These are phyloP conservation scores for Monomorium pharaonis DNA, from an alignment of 1,140 invertebrate species.

Conservation along the genomic window DNA sequence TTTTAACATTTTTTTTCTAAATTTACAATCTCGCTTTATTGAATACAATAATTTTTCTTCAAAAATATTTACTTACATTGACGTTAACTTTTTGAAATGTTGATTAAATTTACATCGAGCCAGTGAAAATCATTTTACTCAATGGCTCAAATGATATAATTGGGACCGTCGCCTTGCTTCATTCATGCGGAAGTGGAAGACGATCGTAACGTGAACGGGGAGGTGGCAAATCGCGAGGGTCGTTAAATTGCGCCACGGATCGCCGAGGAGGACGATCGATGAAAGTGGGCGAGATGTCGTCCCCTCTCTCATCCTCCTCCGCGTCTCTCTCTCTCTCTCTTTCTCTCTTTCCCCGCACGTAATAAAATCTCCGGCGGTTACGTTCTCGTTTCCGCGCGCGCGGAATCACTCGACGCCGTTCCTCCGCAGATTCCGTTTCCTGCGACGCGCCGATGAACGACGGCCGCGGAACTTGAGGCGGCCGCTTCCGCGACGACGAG, in stretches of 20 bases:
- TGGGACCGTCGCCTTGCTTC: too few species aligned
- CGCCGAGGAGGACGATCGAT: neutral
- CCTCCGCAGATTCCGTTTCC: constrained; percentile 2
- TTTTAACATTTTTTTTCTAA: too few species aligned
- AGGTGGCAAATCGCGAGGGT: neutral
- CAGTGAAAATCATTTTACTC: too few species aligned
- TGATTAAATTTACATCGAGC: too few species aligned
- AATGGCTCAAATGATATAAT: too few species aligned
- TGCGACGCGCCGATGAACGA: constrained; percentile 6
- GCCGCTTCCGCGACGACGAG: constrained; percentile 6
- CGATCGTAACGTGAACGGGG: neutral
- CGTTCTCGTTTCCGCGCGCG: neutral
- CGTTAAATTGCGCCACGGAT: neutral
- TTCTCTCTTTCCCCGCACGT: too few species aligned
- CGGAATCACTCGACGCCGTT: constrained; percentile 14
- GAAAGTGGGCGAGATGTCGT: neutral
- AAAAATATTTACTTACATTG: too few species aligned
- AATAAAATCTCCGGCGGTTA: neutral
- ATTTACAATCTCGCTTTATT: too few species aligned
- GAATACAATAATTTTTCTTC: too few species aligned
- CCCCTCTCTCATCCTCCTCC: neutral
- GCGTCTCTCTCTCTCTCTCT: too few species aligned
- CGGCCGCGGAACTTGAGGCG: neutral
- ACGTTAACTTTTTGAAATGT: too few species aligned
- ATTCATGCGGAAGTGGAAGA: neutral